These are phyloP conservation scores for Anastatus disparis DNA, from an alignment of 1,140 invertebrate genomes.

Conservation along the genomic window DNA sequence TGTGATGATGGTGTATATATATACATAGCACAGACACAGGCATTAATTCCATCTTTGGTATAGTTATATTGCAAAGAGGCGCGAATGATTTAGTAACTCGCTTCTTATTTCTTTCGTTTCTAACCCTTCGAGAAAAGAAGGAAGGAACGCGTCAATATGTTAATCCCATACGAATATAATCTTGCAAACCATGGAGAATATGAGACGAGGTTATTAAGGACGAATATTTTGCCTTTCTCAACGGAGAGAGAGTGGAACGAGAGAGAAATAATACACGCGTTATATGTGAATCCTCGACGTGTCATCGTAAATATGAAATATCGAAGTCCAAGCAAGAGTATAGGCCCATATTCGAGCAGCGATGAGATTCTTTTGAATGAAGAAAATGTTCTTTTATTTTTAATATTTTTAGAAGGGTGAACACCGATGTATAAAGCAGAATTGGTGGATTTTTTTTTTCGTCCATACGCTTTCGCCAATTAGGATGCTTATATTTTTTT, in stretches of 20 bases:
- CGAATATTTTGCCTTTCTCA: constrained; percentile 51
- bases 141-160: constrained; percentile 62
- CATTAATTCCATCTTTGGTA: constrained; percentile 59
- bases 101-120: constrained; percentile 51
- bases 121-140: constrained; percentile 26
- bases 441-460: constrained; percentile 41
- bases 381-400: not conserved
- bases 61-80: constrained; percentile 53
- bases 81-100: constrained; percentile 65
- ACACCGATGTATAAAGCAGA: too few species aligned
- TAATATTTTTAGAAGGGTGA: too few species aligned
- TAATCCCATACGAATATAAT: constrained; percentile 65
- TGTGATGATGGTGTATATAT: constrained; percentile 2
- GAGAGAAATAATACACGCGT: too few species aligned
- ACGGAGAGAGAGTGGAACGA: constrained; percentile 45
- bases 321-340: constrained; percentile 55
- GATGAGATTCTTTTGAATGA: not conserved
- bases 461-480: constrained; percentile 33
- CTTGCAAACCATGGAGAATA: constrained; percentile 44
- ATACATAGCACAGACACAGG: constrained; percentile 27
- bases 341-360: not conserved
- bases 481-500: constrained; percentile 1
- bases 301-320: constrained; percentile 67
- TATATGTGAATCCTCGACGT: constrained; percentile 48
- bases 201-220: constrained; percentile 61